These are phyloP conservation scores for Clarias gariepinus DNA, from an alignment of 2,113 vertebrate species.

Conservation along the genomic window DNA sequence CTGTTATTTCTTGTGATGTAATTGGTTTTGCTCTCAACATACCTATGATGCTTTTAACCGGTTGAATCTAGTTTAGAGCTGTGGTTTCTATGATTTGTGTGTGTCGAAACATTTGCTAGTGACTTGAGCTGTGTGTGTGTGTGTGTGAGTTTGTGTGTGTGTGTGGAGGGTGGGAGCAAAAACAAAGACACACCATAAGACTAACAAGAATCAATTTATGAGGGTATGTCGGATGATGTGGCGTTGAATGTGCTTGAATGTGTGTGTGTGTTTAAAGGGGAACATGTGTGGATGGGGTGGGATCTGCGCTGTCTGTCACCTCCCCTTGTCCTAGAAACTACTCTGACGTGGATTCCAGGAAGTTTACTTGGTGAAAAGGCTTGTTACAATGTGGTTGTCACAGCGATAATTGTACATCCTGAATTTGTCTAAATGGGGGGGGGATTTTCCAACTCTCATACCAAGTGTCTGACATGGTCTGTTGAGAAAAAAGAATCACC, in stretches of 20 bases:
- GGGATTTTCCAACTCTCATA: not conserved
- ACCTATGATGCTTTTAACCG: not conserved
- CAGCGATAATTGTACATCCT: not conserved
- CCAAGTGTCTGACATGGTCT: not conserved
- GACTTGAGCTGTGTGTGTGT: not conserved
- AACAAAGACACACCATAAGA: not conserved
- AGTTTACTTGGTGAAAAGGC: slow-evolving; percentile 7
- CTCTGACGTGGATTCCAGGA: slow-evolving; percentile 29
- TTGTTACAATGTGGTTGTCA: not conserved
- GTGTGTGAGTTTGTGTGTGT: not conserved
- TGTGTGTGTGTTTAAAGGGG: not conserved
- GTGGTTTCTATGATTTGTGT: not conserved
- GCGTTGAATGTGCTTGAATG: not conserved
- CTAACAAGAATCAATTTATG: not conserved
- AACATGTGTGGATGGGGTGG: not conserved
- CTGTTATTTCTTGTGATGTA: not conserved
- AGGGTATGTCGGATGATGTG: not conserved
- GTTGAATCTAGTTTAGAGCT: not conserved
- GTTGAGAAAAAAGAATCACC: not conserved
- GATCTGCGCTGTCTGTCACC: not conserved
- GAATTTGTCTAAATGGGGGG: not conserved
- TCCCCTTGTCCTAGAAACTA: not conserved
- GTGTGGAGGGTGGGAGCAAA: too few relatives aligned
- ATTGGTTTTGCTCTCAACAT: not conserved
- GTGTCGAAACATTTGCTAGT: slow-evolving; percentile 10